These are phyloP conservation scores for Hemicentrotus pulcherrimus DNA, from an alignment of 35 echinoderm and acorn worm species.

Conservation along the genomic window DNA sequence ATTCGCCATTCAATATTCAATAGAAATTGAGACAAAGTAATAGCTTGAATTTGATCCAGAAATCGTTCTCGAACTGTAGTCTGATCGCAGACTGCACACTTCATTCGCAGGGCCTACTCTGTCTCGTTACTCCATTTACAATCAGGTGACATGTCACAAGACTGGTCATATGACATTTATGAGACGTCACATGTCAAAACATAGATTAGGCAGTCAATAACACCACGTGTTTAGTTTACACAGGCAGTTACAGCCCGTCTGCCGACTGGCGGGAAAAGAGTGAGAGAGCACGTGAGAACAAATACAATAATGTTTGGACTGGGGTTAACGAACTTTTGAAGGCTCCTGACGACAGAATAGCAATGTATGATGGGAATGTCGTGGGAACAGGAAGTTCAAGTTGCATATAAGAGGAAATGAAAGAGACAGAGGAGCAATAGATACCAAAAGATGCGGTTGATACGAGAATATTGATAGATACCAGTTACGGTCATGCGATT, in stretches of 20 bases:
- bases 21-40: too few species aligned
- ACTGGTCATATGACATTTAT: constrained; percentile 3
- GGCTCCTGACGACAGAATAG: neutral
- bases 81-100: neutral
- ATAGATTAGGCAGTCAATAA: neutral
- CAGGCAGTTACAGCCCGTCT: neutral
- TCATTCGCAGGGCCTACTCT: neutral
- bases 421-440: neutral
- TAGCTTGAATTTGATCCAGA: neutral
- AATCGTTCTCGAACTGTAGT: neutral
- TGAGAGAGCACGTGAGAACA: neutral
- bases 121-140: neutral
- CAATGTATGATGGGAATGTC: neutral
- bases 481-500: too few species aligned
- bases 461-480: neutral
- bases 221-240: constrained; percentile 4
- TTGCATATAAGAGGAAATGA: neutral
- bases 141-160: constrained; percentile 9
- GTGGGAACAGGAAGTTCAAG: neutral
- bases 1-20: too few species aligned
- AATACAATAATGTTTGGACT: neutral
- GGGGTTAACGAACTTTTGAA: neutral
- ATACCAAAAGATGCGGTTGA: neutral
- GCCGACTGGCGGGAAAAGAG: neutral
- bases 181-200: constrained; percentile 3